phyloP scores from a whole-genome alignment of 2,113 vertebrate genomes.

The sheep (Ovis aries) region ARS-UI_Ramb_v3.0 NC_056080.1:36903501-36904000 shows the following conservation, averaged over 20 bases:
- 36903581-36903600: neutral
- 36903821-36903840: neutral
- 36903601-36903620: neutral
- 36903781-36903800: neutral
- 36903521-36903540: neutral
- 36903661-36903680: neutral
- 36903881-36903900: neutral
- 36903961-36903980: neutral
- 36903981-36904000: conserved; percentile 6
- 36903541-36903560: neutral
- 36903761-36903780: neutral
- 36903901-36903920: neutral
- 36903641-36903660: neutral
- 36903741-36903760: neutral
- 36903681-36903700: neutral
- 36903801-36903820: neutral
- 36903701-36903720: neutral
- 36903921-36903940: neutral
- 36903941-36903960: neutral
- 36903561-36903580: neutral
- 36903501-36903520: neutral
- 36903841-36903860: neutral
- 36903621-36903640: neutral
- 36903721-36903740: neutral
- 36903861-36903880: neutral